Base-by-base conservation (phyloP, 2,888 invertebrate species). In the Drosophila paramelanica region DNA sequence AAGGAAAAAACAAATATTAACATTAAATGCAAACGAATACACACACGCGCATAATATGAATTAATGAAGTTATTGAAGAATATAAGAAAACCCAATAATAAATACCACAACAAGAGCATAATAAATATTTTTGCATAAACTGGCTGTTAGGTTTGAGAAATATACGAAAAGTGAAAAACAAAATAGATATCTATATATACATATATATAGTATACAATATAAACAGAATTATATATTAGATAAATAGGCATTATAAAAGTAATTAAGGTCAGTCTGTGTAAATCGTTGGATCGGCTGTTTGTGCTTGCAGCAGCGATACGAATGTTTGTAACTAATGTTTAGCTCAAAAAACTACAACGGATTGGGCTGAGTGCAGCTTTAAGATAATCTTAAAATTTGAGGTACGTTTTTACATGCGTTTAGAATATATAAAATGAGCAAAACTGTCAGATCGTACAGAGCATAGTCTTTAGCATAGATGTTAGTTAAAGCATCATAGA, bases 111-210 rank as follows among this genome's bases (percentile, higher is more conserved):
- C 62, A 78, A 69, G 62, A 72, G 52, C 58, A 65, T 52, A 61
- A 66, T 17, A 57, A 77, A 77, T 82, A 85, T 77, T 85, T 85
- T 85, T 88, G 83, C 88, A 85, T 71, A 73, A 79, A 73, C 83
- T 88, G 88, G 83, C 83, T 83, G 83, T 83, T 82, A 88, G 86
- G 80, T 79, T 83, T 83, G 88, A 82, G 60, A 65, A 61, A 65
- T 75, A 47, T 79, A 61, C 27, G 57, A 74, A 67, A 61, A 17
- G 31, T 50, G 43, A 39, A 67, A 62, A 46, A 61, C 20, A 43
- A 52, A 42, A 45, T 42, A 57, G 10, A 36, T 17, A 59, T 23
- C 33, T 51, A 46, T 45, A 53, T 42, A 42, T 25, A 49, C 14
- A 50, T 45, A 76, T 55, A 64, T 62, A 72, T 69, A 62, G 49